phyloP scores from a whole-genome alignment of 2,113 vertebrate genomes.

The Bagarius yarrelli region DNA sequence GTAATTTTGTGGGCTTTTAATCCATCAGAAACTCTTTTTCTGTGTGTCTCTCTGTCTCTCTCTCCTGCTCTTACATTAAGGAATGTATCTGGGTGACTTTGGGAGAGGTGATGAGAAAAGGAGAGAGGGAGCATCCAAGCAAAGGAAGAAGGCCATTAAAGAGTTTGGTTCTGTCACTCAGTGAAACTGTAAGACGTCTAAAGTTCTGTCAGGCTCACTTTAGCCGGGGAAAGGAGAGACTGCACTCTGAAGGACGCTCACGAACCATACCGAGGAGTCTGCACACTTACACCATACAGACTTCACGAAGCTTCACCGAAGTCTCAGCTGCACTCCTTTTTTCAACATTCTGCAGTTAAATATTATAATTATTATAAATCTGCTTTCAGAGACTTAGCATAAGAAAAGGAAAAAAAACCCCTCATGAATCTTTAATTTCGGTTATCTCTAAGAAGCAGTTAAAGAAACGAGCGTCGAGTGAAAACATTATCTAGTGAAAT shows the following conservation, averaged over 20 bases:
- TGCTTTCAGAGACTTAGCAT: background rate
- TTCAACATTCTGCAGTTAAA: background rate
- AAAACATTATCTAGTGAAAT: background rate
- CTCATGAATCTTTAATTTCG: background rate
- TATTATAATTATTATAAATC: background rate
- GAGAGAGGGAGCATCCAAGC: conserved; percentile 21
- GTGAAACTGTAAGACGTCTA: conserved; percentile 25
- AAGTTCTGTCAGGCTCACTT: conserved; percentile 32
- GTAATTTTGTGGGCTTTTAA: no score
- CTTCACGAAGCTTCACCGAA: background rate
- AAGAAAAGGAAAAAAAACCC: background rate
- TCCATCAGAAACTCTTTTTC: no score
- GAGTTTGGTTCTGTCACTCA: conserved; percentile 44
- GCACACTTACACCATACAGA: conserved; percentile 12
- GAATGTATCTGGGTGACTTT: conserved; percentile 37
- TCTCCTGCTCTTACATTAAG: conserved; percentile 19
- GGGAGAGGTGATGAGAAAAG: background rate
- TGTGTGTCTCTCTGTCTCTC: background rate
- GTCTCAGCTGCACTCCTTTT: background rate
- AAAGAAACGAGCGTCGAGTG: background rate
- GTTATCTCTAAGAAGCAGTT: background rate
- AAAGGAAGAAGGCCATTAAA: conserved; percentile 45
- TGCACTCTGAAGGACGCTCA: background rate
- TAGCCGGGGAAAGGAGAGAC: conserved; percentile 15
- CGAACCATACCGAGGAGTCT: background rate